Evolutionary conservation across 2,888 invertebrate species (phyloP), one percentile per base, ranked within the genome.

Genomic region (Volucella zonaria): DNA sequence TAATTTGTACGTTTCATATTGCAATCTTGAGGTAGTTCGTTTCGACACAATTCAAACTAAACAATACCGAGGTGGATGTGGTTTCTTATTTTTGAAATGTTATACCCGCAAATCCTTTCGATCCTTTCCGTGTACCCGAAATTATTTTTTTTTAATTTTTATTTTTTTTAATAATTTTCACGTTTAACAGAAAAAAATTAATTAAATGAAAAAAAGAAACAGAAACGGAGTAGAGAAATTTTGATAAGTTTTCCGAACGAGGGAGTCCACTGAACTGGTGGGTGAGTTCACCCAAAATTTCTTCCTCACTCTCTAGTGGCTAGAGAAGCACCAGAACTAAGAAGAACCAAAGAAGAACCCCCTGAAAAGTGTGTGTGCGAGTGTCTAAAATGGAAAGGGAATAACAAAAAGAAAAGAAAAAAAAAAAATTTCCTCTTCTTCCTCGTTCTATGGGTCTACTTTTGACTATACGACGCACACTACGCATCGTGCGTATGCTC

Each of bases 221-320:
- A 70, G 58, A 56, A 78, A 62, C 52, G 45, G 45, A 73, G 76
- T 23, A 81, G 75, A 61, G 42, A 77, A 85, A 81, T 85, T 85
- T 85, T 62, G 85, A 86, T 82, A 86, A 82, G 86, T 87, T 86
- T 83, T 74, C 87, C 86, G 87, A 86, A 82, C 85, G 87, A 82
- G 80, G 87, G 82, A 85, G 86, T 87, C 82, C 86, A 88, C 87
- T 87, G 89, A 90, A 91, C 91, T 91, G 91, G 89, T 89, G 90
- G 89, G 88, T 89, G 90, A 89, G 71, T 83, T 89, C 88, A 88
- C 88, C 88, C 89, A 82, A 88, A 90, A 89, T 80, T 82, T 80
- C 82, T 79, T 82, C 82, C 75, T 85, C 45, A 79, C 79, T 82
- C 74, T 59, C 6, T 38, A 15, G 12, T 42, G 54, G 64, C 14